phyloP scores from a whole-genome alignment of 2,888 invertebrate species.

The Neuroscelio doddi region DNA sequence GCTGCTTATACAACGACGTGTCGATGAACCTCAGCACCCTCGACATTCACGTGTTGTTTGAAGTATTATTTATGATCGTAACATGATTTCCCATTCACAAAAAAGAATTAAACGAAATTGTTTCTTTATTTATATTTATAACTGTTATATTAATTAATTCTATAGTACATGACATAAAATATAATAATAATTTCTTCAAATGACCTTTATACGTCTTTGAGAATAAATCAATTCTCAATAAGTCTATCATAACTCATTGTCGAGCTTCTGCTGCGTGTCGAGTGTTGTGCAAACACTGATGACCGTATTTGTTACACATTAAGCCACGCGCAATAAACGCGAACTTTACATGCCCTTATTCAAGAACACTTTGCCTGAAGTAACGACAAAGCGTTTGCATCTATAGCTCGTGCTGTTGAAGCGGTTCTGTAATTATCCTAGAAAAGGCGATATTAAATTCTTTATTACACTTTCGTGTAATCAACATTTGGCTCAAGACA shows the following conservation, averaged over 20 bases:
- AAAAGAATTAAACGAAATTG: too few species aligned
- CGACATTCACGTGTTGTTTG: too few species aligned
- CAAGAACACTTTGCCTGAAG: constrained; percentile 21
- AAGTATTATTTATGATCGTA: too few species aligned
- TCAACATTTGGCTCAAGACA: constrained; percentile 29
- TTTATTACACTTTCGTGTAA: constrained; percentile 32
- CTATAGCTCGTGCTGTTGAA: too few species aligned
- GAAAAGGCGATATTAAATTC: constrained; percentile 40
- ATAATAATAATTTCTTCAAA: too few species aligned
- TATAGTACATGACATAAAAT: too few species aligned
- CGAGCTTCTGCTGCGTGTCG: constrained; percentile 13
- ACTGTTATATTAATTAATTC: too few species aligned
- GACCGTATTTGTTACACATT: constrained; percentile 26
- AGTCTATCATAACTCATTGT: constrained; percentile 12
- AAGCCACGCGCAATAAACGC: constrained; percentile 24
- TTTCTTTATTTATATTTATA: too few species aligned
- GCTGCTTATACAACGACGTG: constrained; percentile 51
- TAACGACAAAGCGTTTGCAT: constrained; percentile 18
- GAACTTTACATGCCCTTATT: constrained; percentile 37
- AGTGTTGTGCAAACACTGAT: constrained; percentile 26
- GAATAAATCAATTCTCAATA: constrained; percentile 23
- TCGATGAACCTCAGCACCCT: constrained; percentile 46
- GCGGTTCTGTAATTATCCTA: constrained; percentile 17
- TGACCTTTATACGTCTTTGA: neutral
- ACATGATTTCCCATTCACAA: too few species aligned